Base-by-base conservation (phyloP, 2,888 invertebrate species). In the Drosophila peninsularis region DNA sequence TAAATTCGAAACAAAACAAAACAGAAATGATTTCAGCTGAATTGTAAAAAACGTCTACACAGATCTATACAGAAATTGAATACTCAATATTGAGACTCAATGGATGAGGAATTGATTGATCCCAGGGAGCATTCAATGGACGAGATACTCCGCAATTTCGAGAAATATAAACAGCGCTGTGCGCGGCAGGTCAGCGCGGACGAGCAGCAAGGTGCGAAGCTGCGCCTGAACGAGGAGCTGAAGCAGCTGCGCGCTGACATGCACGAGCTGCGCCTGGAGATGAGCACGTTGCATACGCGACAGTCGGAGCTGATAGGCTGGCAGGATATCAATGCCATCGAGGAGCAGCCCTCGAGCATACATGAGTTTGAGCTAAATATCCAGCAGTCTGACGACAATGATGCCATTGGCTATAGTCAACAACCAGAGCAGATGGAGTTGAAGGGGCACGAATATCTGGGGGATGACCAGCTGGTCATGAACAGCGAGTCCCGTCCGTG, bases 301-400 rank as follows among this genome's bases (percentile, higher is more conserved):
- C 47, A 75, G 5, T 6, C 62, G 44, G 41, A 37, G n/a, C 7
- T 32, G 0, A 62, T 10, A 30, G 60, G 45, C 32, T 54, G 57
- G 36, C 32, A 34, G 5, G 42, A 83, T 47, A 9, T 14, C 1
- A 41, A 85, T 58, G 65, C 57, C 11, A 88, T 85, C 7, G 62
- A 73, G 32, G 27, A 37, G 5, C 57, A 54, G 21, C 56, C 72
- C 0, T 19, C 41, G 9, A 56, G 27, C 17, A 19, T 41, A 1
- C 10, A n/a, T 5, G 44, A 39, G 13, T 3, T 19, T 11, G n/a
- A 30, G 3, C 10, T n/a, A 0, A 5, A 47, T 47, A 9, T 4
- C n/a, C 27, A 45, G 27, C n/a, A n/a, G 30, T 11, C 6, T 0
- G n/a, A 3, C 17, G 11, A 5, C 19, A 10, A 6, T 24, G 10